Base-by-base conservation (phyloP, 2,113 vertebrate genomes). In the Gadus macrocephalus region DNA sequence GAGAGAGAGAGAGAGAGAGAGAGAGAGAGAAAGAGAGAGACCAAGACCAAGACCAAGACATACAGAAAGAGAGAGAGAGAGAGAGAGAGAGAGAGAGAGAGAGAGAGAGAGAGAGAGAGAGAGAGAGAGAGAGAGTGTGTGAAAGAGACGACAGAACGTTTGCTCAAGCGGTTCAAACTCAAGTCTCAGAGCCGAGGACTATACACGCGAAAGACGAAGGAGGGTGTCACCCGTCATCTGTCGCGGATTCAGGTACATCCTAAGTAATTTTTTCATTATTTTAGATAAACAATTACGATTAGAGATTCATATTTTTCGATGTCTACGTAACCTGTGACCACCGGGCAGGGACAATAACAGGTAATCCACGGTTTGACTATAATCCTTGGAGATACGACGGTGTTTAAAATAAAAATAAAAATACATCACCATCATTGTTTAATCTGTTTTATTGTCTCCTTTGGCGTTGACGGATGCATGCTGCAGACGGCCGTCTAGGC, bases 231-330 rank as follows among this genome's bases (percentile, higher is more conserved):
- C 77, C 89, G 31, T 35, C 82, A 91, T 87, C 89, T 85, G 82
- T 91, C 83, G 0, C 70, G 70, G 86, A 90, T 83, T 67, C 91
- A 94, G 94, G 95, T 94, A 89, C 15, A 86, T 81, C 71, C 62
- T 62, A 87, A 90, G 86, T 91, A 90, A 25, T 82, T n/a, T 56
- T 67, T 53, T 7, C 19, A 20, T 31, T 49, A 61, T 58, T 31
- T 27, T 5, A 25, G 27, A 28, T 16, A 63, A 16, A 63, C 15
- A 1, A 49, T 14, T 14, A 14, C 9, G 42, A 49, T 49, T 49
- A 49, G 8, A 9, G 11, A 49, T 49, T 1, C 8, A 49, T 49
- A 49, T 49, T 9, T 49, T 49, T 49, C 42, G 8, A 9, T 14
- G 42, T 49, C 8, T 49, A 14, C 42, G 9, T 49, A 49, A 14